Evolutionary conservation across 2,888 invertebrate species (phyloP), one percentile per base, ranked within the genome.

Genomic region (Pyralis farinalis): DNA sequence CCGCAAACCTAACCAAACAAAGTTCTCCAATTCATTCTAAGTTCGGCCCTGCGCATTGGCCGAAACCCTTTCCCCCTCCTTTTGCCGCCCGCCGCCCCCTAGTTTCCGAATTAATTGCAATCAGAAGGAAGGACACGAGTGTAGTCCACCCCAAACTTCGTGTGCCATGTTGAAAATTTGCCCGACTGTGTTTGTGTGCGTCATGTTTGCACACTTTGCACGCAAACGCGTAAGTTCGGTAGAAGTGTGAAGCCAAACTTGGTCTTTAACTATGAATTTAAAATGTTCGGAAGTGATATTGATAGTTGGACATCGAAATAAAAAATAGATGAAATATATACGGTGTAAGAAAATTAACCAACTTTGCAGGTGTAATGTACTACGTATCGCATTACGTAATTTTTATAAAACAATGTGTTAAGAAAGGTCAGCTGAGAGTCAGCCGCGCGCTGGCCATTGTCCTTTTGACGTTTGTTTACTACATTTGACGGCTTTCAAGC

Each of bases 41-140:
- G 77, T 86, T 76, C 80, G 72, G 71, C 79, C 82, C 86, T 82
- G 85, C 78, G 82, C 74, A 76, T 76, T 85, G 88, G 86, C 71
- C 78, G 80, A 77, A 63, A 70, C 74, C 79, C 76, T 71, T 67
- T 67, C 61, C 63, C 60, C 67, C 60, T 57, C 60, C 56, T 58
- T 44, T 46, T 27, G n/a, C 42, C 34, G 51, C 57, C 53, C 39
- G 51, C 55, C 25, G 50, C 60, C 47, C 58, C 68, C 64, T 62
- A 63, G 73, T 71, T 72, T 75, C 77, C 79, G 86, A 87, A 88
- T 88, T 88, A 88, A 88, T 88, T 87, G 88, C 88, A 88, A 88
- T 88, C 87, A 88, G 85, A 86, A 87, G 88, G 85, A 86, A 88
- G 87, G 88, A 88, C 87, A 82, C 78, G 76, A 86, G 82, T 80